These are phyloP conservation scores for Neuroterus valhalla DNA, from an alignment of 1,140 invertebrate genomes.

Conservation along the genomic window DNA sequence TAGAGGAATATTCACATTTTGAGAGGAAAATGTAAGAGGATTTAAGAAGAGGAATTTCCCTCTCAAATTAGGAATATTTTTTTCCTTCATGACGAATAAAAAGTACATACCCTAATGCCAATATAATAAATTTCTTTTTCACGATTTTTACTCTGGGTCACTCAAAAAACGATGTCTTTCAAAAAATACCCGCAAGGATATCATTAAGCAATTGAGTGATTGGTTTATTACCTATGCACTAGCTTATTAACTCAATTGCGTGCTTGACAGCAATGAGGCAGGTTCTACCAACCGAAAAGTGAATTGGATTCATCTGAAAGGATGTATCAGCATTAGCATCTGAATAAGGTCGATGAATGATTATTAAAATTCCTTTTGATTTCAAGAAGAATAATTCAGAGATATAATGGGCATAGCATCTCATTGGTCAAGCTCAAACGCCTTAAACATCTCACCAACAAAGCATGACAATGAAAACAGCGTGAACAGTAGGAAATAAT, in stretches of 20 bases:
- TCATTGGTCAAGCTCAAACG: background rate
- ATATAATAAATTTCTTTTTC: no score
- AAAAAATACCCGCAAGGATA: no score
- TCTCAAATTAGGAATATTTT: no score
- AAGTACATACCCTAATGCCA: background rate
- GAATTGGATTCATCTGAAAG: constrained; percentile 2
- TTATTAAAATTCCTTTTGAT: background rate
- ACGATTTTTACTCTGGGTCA: no score
- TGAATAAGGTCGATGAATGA: background rate
- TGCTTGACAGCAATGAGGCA: background rate
- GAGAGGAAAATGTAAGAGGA: no score
- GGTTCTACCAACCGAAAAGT: constrained; percentile 1
- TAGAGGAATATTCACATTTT: no score
- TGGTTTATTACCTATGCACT: background rate
- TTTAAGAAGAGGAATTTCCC: no score
- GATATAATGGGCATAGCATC: no score
- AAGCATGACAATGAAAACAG: constrained; percentile 11
- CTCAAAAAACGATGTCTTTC: no score
- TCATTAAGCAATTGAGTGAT: no score
- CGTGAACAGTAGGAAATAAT: background rate
- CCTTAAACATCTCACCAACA: background rate
- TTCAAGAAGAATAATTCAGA: no score
- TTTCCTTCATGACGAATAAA: background rate
- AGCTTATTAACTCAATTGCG: constrained; percentile 10
- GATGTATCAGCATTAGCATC: background rate